These are phyloP conservation scores for Hemiscyllium ocellatum DNA, from an alignment of 2,113 vertebrate genomes.

Conservation along the genomic window DNA sequence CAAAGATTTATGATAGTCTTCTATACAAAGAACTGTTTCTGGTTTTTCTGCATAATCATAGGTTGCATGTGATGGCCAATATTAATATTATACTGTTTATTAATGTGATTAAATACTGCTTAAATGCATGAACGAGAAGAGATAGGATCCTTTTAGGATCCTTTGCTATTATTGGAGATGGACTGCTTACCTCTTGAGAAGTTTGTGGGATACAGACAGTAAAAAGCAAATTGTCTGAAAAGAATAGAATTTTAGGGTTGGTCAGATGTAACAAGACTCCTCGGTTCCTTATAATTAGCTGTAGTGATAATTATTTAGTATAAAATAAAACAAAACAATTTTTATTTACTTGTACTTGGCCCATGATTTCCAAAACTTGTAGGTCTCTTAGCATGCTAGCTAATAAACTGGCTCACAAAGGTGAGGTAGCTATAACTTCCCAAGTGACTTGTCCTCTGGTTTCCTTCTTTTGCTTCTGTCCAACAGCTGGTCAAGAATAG, in stretches of 20 bases:
- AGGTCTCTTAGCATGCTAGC: background rate
- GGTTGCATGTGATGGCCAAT: background rate
- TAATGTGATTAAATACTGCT: background rate
- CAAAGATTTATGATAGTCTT: background rate
- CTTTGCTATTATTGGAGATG: background rate
- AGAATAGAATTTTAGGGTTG: background rate
- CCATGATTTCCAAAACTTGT: background rate
- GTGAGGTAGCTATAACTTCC: background rate
- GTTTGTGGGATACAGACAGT: background rate
- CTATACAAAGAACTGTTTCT: background rate
- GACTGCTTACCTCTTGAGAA: background rate
- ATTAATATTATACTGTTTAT: background rate
- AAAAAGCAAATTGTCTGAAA: background rate
- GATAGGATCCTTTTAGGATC: background rate
- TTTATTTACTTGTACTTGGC: background rate
- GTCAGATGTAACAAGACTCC: background rate
- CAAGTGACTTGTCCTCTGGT: background rate
- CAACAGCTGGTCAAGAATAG: background rate
- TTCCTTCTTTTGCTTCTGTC: background rate
- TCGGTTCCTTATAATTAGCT: background rate
- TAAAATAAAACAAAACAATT: background rate
- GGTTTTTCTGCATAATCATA: background rate
- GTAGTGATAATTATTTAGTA: background rate
- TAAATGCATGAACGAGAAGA: background rate
- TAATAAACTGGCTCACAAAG: background rate